Evolutionary conservation across 2,113 vertebrate genomes (phyloP).

Genomic region (Oncorhynchus keta): DNA sequence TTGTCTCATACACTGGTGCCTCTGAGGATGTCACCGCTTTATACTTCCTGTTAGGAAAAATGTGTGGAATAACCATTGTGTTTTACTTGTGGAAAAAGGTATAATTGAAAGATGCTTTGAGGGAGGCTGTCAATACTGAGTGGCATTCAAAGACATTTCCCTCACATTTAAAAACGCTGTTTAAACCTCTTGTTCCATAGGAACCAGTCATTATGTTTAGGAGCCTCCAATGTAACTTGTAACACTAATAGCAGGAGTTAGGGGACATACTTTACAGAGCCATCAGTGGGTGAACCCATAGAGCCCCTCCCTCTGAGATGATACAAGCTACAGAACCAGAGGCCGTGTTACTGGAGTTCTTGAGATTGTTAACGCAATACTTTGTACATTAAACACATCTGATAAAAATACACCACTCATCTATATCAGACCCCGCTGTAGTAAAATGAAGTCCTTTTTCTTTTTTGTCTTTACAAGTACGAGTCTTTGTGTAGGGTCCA

Average conservation of each 20-base stretch:
- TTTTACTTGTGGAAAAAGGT: constrained; percentile 5
- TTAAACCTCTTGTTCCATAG: constrained; percentile 52
- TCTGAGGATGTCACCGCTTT: background rate
- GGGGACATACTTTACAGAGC: background rate
- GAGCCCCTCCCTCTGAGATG: background rate
- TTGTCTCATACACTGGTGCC: background rate
- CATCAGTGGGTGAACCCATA: constrained; percentile 2
- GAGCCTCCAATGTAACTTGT: background rate
- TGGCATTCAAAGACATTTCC: background rate
- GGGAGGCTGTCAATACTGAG: background rate
- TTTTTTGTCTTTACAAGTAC: constrained; percentile 39
- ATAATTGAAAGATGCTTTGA: background rate
- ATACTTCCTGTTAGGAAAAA: constrained; percentile 4
- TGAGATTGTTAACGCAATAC: constrained; percentile 12
- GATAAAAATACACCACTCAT: constrained; percentile 17
- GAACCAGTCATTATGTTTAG: constrained; percentile 44
- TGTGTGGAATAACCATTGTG: constrained; percentile 17
- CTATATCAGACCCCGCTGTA: constrained; percentile 11
- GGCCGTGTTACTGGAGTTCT: background rate
- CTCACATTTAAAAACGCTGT: constrained; percentile 16
- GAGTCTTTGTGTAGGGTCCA: constrained; percentile 36
- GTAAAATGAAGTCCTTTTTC: constrained; percentile 21
- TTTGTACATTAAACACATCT: constrained; percentile 30
- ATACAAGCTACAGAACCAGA: background rate
- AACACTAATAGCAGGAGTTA: background rate